These are phyloP conservation scores for Colinus virginianus DNA, from an alignment of 2,113 vertebrate genomes.

Conservation along the genomic window DNA sequence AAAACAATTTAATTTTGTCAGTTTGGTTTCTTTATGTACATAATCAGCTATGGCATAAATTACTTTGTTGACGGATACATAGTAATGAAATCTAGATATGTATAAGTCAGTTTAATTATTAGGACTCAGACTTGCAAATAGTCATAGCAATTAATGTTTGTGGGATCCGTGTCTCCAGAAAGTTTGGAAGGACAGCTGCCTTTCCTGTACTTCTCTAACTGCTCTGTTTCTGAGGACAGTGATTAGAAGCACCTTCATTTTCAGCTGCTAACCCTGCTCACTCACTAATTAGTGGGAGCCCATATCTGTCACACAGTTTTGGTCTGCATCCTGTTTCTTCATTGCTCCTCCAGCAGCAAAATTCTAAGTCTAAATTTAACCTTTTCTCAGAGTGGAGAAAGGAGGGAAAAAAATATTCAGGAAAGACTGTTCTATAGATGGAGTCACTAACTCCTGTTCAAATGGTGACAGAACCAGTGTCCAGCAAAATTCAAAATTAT, in stretches of 20 bases:
- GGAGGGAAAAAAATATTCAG: neutral
- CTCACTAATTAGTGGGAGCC: rapidly evolving
- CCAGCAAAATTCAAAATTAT: neutral
- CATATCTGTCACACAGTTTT: neutral
- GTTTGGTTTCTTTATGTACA: neutral
- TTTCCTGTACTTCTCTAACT: neutral
- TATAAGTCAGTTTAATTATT: neutral
- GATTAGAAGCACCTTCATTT: neutral
- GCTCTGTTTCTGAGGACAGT: neutral
- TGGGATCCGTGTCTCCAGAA: neutral
- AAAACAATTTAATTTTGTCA: neutral
- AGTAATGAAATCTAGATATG: neutral
- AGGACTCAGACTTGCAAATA: neutral
- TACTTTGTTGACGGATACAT: neutral
- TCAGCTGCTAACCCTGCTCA: neutral
- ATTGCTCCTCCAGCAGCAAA: neutral
- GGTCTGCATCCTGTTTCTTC: neutral
- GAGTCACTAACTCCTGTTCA: neutral
- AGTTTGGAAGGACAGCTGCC: neutral
- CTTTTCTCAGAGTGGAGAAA: neutral
- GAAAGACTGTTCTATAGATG: neutral
- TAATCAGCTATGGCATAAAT: neutral
- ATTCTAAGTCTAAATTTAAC: neutral
- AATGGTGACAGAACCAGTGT: neutral
- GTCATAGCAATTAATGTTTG: neutral